Evolutionary conservation across 2,888 invertebrate species (phyloP), one percentile per base, ranked within the genome.

Genomic region (Marronus borbonicus): DNA sequence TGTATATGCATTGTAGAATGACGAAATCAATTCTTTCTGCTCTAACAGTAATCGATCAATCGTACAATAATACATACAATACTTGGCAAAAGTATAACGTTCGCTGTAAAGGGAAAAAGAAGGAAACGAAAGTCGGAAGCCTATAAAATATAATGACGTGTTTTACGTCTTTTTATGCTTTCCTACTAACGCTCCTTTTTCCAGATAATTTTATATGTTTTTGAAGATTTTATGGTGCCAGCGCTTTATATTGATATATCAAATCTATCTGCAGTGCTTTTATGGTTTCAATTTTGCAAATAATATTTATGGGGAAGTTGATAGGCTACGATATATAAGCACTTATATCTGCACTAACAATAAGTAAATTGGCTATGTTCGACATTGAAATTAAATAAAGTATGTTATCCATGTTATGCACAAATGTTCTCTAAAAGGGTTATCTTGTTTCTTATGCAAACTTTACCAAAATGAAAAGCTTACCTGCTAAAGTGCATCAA

Each of bases 111-210:
- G 24, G 44, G 44, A 58, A 39, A 58, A 58, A 39, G 31, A 39
- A 2, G 24, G 58, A 72, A 60, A 72, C 72, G 60, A 24, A 17
- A 28, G 39, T 58, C 36, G 24, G 58, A 72, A 39, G 17, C 20
- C 58, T 44, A 60, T 58, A 72, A 72, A 72, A 60, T 60, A 72
- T 72, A 72, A 60, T 60, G 60, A 72, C 60, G 20, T 58, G 58
- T 60, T 60, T 44, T 20, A 39, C 20, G 58, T 72, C 39, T 58
- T 60, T 58, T 12, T 55, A 50, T 31, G 55, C 17, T 55, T 70
- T 70, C 36, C 14, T 52, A 5, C 17, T 36, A 17, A 50, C 52
- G 44, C 14, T 49, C 49, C 39, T 50, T 49, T 24, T 49, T 44
- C 68, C 24, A 39, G 65, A 39, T 65, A 65, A 65, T 39, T 65